phyloP scores from a whole-genome alignment of 2,888 invertebrate species.

The Drosophila monieri region DNA sequence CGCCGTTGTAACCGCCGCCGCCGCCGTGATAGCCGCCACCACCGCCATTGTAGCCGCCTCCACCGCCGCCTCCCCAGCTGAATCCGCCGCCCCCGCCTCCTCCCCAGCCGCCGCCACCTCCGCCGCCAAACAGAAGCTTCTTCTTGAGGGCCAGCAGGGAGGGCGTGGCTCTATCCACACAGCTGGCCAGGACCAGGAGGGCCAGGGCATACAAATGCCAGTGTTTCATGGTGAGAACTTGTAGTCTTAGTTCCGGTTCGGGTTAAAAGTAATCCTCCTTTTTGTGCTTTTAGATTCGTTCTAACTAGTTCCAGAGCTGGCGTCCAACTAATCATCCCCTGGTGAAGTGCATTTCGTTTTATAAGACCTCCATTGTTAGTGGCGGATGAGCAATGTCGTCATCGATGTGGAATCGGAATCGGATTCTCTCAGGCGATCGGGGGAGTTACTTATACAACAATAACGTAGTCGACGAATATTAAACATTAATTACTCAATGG shows the following conservation, averaged over 20 bases:
- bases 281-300: neutral
- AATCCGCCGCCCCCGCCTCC: slow-evolving; percentile 27
- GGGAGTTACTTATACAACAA: slow-evolving; percentile 33
- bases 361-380: slow-evolving; percentile 62
- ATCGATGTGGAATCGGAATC: slow-evolving; percentile 8
- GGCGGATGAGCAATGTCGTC: slow-evolving; percentile 15
- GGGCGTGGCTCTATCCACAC: slow-evolving; percentile 51
- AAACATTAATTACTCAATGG: slow-evolving; percentile 43
- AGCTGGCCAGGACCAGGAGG: slow-evolving; percentile 53
- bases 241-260: slow-evolving; percentile 20
- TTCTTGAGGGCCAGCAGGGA: slow-evolving; percentile 57
- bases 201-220: slow-evolving; percentile 32
- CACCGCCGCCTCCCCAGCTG: slow-evolving; percentile 43
- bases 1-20: slow-evolving; percentile 12
- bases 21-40: slow-evolving; percentile 37
- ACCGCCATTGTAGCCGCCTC: slow-evolving; percentile 25
- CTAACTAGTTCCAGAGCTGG: slow-evolving; percentile 11
- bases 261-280: neutral
- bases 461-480: slow-evolving; percentile 4
- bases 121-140: slow-evolving; percentile 52
- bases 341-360: slow-evolving; percentile 43
- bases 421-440: slow-evolving; percentile 26
- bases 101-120: slow-evolving; percentile 19
- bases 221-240: slow-evolving; percentile 33
- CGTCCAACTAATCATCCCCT: slow-evolving; percentile 48